Percentiles rank a stretch among this genome's conserved stretches.
phyloP scores from a whole-genome alignment of 2,888 invertebrate genomes.

The Blastobasis adustella region DNA sequence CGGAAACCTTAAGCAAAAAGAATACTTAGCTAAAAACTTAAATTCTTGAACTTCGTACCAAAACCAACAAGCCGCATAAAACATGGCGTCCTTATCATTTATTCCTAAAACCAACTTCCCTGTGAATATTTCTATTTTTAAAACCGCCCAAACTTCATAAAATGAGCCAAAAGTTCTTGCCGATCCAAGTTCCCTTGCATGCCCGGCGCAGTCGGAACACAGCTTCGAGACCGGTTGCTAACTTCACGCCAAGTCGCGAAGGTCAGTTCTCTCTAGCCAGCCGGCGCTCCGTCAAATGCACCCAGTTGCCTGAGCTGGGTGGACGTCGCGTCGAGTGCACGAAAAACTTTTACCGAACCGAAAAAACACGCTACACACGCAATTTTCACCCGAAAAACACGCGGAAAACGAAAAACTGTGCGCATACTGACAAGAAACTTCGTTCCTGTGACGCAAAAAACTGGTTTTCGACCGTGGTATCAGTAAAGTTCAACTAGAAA shows the following conservation, averaged over 20 bases:
- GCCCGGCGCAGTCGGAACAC: too few species aligned
- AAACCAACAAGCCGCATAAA: too few species aligned
- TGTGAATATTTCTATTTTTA: too few species aligned
- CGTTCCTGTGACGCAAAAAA: slow-evolving; percentile 3
- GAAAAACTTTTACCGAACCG: slow-evolving; percentile 41
- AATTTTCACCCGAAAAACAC: slow-evolving; percentile 28
- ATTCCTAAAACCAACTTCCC: too few species aligned
- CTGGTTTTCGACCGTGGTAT: slow-evolving; percentile 6
- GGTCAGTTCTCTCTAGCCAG: slow-evolving; percentile 35
- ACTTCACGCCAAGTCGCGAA: slow-evolving; percentile 47
- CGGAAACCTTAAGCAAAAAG: too few species aligned
- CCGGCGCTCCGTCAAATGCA: slow-evolving; percentile 34
- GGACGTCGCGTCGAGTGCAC: slow-evolving; percentile 26
- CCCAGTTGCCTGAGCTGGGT: slow-evolving; percentile 18
- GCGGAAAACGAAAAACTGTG: slow-evolving; percentile 26
- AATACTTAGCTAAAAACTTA: too few species aligned
- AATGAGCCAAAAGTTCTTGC: too few species aligned
- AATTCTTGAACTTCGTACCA: too few species aligned
- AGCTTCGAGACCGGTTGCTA: slow-evolving; percentile 23
- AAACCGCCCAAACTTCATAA: too few species aligned
- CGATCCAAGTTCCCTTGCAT: too few species aligned
- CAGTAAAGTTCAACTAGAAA: slow-evolving; percentile 36
- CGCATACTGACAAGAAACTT: slow-evolving; percentile 10
- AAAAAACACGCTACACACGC: slow-evolving; percentile 27
- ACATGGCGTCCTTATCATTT: too few species aligned